phyloP scores from a whole-genome alignment of 1,140 invertebrate genomes.

The Achroia grisella region DNA sequence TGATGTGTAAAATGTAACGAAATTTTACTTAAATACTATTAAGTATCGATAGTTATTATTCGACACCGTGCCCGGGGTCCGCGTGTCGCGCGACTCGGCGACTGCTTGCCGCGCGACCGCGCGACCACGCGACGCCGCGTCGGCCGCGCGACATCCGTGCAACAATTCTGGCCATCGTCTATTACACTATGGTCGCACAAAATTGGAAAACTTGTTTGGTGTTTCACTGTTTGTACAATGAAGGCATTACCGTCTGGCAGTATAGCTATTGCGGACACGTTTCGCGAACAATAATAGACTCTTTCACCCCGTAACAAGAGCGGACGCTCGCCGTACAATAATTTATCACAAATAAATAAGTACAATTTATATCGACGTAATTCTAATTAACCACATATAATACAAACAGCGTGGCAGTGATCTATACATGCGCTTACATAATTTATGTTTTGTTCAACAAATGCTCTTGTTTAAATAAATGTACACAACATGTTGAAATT shows the following conservation, averaged over 20 bases:
- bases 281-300: constrained; percentile 19
- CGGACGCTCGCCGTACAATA: background rate
- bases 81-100: constrained; percentile 11
- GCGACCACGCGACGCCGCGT: constrained; percentile 1
- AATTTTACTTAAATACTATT: too few species aligned
- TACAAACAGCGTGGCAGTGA: constrained; percentile 44
- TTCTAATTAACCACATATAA: constrained; percentile 26
- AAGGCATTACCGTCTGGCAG: constrained; percentile 24
- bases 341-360: constrained; percentile 39
- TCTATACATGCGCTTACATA: constrained; percentile 28
- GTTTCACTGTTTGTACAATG: constrained; percentile 10
- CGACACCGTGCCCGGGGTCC: too few species aligned
- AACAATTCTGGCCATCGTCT: constrained; percentile 5
- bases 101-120: background rate
- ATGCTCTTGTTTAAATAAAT: constrained; percentile 43
- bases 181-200: constrained; percentile 17
- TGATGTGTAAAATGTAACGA: too few species aligned
- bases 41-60: too few species aligned
- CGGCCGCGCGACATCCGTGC: constrained; percentile 11
- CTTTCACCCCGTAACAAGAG: constrained; percentile 16
- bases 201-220: constrained; percentile 21
- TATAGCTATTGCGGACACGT: constrained; percentile 12
- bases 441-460: constrained; percentile 20
- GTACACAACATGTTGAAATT: constrained; percentile 17
- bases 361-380: constrained; percentile 26